Evolutionary conservation across 37 sponge, comb jelly and placozoan genomes (phyloP), one percentile per base, ranked within the genome.

Genomic region (Eunapius fragilis): DNA sequence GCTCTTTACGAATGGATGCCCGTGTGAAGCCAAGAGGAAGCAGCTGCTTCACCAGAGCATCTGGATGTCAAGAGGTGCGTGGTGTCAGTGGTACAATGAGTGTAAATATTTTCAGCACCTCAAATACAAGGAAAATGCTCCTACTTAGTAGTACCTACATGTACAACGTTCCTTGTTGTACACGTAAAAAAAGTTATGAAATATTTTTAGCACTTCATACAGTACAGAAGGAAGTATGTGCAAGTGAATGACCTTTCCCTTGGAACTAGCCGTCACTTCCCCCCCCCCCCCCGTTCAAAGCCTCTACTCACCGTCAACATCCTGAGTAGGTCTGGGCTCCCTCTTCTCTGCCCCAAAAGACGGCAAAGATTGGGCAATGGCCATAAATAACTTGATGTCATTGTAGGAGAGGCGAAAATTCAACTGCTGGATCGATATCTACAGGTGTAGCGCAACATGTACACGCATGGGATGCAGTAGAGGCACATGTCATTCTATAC

Each of bases 331-430:
- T 34, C 28, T 72, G 26, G 58, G 58, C 58, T 86, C 80, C 14
- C 77, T 37, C 14, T 73, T 28, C 75, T 76, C 77, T 25, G 30
- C 32, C 77, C 37, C 41, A 24, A 87, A 35, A 37, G 50, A 68
- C 0, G 90, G 81, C n/a, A 96, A 45, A 9, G 92, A 92, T 74
- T 94, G 90, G 4, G 84, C 83, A 22, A 96, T 96, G 35, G 94
- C 90, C 76, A 93, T 80, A 37, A 97, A 95, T 67, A 97, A 76
- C 72, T 97, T 91, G 67, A 97, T 80, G 50, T 97, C 98, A 45
- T 89, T 87, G 76, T 97, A 97, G 6, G 98, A 97, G 25, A 97
- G 83, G 5, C 92, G 68, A 47, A 87, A 83, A 70, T 84, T 91
- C 84, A 91, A 72, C 80, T 91, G 88, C 50, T 68, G 80, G 3